Conservation (phyloP, 2,888 invertebrate genomes). For the Metallyticus violacea region DNA sequence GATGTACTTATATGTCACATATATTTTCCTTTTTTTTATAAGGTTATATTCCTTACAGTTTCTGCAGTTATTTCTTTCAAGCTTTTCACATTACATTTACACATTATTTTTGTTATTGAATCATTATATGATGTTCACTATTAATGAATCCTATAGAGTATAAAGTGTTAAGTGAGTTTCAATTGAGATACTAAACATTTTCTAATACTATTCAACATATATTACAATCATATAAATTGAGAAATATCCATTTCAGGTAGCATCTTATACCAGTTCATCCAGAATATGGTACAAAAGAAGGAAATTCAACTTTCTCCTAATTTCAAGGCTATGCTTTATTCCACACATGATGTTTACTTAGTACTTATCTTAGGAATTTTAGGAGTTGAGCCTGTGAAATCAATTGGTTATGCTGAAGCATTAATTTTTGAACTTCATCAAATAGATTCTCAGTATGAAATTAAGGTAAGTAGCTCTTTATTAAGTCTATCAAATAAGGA, state of each 20-base stretch:
- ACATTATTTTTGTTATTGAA: too few species aligned
- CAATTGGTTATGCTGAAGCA: conserved; percentile 75
- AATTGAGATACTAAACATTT: too few species aligned
- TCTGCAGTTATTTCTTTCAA: too few species aligned
- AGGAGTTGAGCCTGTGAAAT: conserved; percentile 59
- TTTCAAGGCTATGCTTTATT: conserved; percentile 64
- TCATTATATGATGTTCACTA: too few species aligned
- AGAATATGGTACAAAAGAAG: conserved; percentile 44
- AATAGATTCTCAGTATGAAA: conserved; percentile 43
- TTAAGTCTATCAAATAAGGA: too few species aligned
- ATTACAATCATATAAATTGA: neutral
- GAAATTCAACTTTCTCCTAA: conserved; percentile 48
- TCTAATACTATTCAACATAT: too few species aligned
- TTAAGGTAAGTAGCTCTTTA: neutral
- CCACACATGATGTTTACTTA: conserved; percentile 79
- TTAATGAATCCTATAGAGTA: too few species aligned
- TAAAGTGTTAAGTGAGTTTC: too few species aligned
- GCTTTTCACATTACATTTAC: too few species aligned
- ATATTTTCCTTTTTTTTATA: too few species aligned
- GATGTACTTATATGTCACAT: too few species aligned
- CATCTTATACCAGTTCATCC: conserved; percentile 52
- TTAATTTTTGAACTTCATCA: conserved; percentile 68
- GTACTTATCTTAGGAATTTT: conserved; percentile 73
- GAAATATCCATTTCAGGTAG: conserved; percentile 38
- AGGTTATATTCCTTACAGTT: too few species aligned